Evolutionary conservation across 92 coral and sea anemone genomes (phyloP), one percentile per base, ranked within the genome.

Genomic region (Porites divaricata): DNA sequence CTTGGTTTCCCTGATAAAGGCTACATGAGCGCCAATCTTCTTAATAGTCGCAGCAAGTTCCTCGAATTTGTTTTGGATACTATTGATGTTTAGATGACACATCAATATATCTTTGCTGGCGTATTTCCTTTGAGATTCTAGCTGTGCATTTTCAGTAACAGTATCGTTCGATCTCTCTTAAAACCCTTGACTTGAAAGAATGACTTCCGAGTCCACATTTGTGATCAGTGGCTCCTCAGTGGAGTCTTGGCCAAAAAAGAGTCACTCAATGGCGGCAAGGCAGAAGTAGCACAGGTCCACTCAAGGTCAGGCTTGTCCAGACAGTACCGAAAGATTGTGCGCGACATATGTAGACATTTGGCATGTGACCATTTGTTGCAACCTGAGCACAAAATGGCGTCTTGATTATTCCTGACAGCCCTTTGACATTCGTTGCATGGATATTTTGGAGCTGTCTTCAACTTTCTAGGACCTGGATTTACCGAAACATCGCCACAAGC

Each of bases 341-440:
- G 63, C 15, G 90, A 80, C 90, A 81, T 81, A 23, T 53, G 53
- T 15, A 87, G 45, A 70, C 90, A 87, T 50, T 81, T 87, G 7
- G 90, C 75, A 77, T 87, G 90, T 8, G 77, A 80, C 90, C 90
- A 86, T 17, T 41, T 71, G 20, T 72, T 50, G 70, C 90, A 87
- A 8, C 24, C 24, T 7, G 80, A 11, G 64, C 81, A 87, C 67
- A 85, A 77, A 19, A 85, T 85, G 89, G 89, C 89, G 84, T 85
- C 89, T 69, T 85, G 89, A 76, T 85, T 85, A 50, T 85, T 85
- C 14, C 72, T 41, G 2, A 85, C 89, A 12, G 76, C 58, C 75
- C 54, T 85, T 14, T 78, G 67, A 68, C 89, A 85, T 66, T 85
- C 89, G 21, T 28, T 64, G 65, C 89, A 85, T 51, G 89, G 89